Conservation (phyloP, 2,797 vertebrate genomes). For the Linurgus olivaceus region DNA sequence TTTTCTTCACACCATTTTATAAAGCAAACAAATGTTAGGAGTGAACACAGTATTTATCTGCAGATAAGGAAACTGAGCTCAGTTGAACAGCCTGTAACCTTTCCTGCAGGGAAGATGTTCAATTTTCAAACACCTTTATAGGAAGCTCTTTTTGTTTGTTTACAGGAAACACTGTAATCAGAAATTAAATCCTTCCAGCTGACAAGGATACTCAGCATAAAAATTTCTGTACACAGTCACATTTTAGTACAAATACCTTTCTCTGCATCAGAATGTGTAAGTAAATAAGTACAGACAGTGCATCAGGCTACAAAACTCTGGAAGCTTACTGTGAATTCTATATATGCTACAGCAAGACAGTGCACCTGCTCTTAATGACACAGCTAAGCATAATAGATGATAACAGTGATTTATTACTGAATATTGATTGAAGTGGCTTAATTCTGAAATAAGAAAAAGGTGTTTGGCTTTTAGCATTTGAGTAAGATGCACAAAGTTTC, state of each 20-base stretch:
- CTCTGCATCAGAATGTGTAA: neutral
- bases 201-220: neutral
- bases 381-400: rapidly evolving
- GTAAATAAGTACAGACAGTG: neutral
- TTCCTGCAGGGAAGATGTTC: neutral
- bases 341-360: neutral
- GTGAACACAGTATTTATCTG: neutral
- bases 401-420: neutral
- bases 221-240: neutral
- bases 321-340: neutral
- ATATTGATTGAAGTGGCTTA: neutral
- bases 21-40: neutral
- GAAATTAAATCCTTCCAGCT: neutral
- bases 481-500: neutral
- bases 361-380: neutral
- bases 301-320: neutral
- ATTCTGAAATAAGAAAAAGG: neutral
- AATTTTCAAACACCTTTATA: neutral
- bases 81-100: neutral
- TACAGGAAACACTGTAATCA: neutral
- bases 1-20: neutral
- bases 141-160: neutral
- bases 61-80: neutral
- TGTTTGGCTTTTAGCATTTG: neutral
- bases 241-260: neutral